Base-by-base conservation (phyloP, 2,113 vertebrate genomes). In the Phocoena phocoena region DNA sequence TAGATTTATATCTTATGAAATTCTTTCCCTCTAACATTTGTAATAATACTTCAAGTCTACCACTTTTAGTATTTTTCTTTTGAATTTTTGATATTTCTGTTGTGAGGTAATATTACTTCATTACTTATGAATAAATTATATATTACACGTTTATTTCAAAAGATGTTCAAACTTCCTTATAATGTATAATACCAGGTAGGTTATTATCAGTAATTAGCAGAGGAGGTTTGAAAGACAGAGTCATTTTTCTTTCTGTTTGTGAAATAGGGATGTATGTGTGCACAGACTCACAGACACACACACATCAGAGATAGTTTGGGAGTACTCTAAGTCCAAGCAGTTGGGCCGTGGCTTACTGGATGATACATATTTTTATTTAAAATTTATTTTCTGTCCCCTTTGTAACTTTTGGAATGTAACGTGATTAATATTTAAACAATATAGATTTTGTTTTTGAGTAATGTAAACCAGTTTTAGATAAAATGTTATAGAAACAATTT, bases 351-450 rank as follows among this genome's bases (percentile, higher is more conserved):
- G 55, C 50, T 96, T 93, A 91, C 94, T 93, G 93, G 80, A 87
- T 92, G 55, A 23, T 67, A 53, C 36, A 21, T 92, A 85, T 96
- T 90, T 96, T 87, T 25, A 73, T 87, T 94, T 97, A 85, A 68
- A 83, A 93, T 80, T 95, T 92, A 65, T 86, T 92, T 95, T 97
- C 6, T 60, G 9, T 81, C 9, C 28, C 21, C 71, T 80, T 93
- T 88, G 85, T 90, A 92, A 87, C 58, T 95, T 97, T 97, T 67
- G 25, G 60, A 77, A 81, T 82, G 23, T 92, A 85, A 62, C 77
- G 7, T 92, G 93, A 96, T 92, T 95, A 93, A 63, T 97, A 88
- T 90, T 89, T 87, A 67, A 95, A 97, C 90, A 68, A 80, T 93
- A 41, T 15, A n/a, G 26, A 53, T 93, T 94, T 96, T 73, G 36